Conservation (phyloP, 2,797 vertebrate genomes). For the Poecilia wingei region DNA sequence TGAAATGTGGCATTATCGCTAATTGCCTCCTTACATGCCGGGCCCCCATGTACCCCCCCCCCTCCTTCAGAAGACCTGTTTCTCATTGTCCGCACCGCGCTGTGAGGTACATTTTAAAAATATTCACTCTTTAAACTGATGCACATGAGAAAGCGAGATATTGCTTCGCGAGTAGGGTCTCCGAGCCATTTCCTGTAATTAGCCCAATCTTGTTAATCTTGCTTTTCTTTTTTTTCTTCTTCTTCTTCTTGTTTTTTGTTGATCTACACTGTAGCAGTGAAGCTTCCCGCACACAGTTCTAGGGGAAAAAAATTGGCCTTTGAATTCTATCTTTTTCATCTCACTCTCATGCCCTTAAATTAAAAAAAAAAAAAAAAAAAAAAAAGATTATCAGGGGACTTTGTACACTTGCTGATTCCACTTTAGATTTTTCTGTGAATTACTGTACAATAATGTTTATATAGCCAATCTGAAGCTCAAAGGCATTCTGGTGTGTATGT, state of each 20-base stretch:
- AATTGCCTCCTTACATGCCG: slow-evolving; percentile 71
- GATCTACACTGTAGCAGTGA: slow-evolving; percentile 61
- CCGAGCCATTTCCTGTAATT: slow-evolving; percentile 37
- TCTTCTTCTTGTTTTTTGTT: slow-evolving; percentile 14
- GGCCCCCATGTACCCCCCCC: neutral
- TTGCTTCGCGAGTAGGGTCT: slow-evolving; percentile 68
- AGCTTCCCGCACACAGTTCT: slow-evolving; percentile 61
- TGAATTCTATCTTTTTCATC: slow-evolving; percentile 51
- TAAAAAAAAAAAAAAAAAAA: slow-evolving; percentile 16
- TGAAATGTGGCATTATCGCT: slow-evolving; percentile 75
- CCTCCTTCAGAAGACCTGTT: slow-evolving; percentile 51
- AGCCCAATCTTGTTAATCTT: slow-evolving; percentile 57
- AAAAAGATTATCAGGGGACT: slow-evolving; percentile 56
- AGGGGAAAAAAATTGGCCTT: slow-evolving; percentile 36
- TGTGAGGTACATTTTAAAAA: slow-evolving; percentile 72
- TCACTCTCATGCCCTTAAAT: slow-evolving; percentile 47
- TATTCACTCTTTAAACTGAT: slow-evolving; percentile 76
- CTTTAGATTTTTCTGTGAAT: slow-evolving; percentile 65
- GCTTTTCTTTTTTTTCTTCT: slow-evolving; percentile 37
- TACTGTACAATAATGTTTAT: slow-evolving; percentile 60
- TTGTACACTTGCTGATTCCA: slow-evolving; percentile 71
- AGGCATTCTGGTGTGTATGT: slow-evolving; percentile 69
- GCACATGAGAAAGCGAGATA: slow-evolving; percentile 72
- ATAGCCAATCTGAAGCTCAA: slow-evolving; percentile 56
- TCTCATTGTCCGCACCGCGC: slow-evolving; percentile 56